Percentiles rank a stretch among this genome's conserved stretches.
Evolutionary conservation across 37 sponge, comb jelly and placozoan species (phyloP).

Genomic region (Ephydatia muelleri): DNA sequence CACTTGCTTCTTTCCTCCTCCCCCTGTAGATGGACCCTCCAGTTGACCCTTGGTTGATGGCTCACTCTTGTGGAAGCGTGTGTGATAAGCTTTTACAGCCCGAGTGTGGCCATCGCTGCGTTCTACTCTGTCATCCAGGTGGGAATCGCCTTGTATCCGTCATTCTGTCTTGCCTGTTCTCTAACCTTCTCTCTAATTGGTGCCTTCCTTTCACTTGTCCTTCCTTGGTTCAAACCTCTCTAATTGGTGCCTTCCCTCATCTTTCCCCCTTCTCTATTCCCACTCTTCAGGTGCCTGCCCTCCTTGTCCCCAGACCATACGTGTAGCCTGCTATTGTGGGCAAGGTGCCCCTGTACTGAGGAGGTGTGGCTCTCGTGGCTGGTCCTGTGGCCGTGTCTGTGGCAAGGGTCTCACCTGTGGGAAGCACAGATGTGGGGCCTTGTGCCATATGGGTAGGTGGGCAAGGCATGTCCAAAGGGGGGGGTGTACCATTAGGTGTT

Average conservation of each 20-base stretch:
- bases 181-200: not conserved
- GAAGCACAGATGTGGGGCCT: conserved; percentile 70
- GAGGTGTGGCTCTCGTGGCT: conserved; percentile 82
- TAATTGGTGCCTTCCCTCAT: not conserved
- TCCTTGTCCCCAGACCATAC: conserved; percentile 84
- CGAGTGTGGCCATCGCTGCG: conserved; percentile 86
- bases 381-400: conserved; percentile 88
- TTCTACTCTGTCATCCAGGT: conserved; percentile 95
- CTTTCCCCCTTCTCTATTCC: not conserved
- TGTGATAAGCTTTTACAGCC: conserved; percentile 77
- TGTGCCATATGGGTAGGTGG: conserved; percentile 81
- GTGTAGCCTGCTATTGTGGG: conserved; percentile 79
- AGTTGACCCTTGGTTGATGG: conserved; percentile 85
- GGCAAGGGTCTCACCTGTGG: conserved; percentile 66
- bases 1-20: not conserved
- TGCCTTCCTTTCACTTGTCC: not conserved
- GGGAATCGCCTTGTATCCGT: not conserved
- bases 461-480: not conserved
- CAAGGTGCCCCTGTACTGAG: conserved; percentile 36
- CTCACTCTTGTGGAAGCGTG: conserved; percentile 95
- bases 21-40: conserved; percentile 66
- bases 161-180: not conserved
- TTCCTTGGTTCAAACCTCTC: not conserved
- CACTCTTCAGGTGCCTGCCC: conserved; percentile 86
- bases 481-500: not conserved